A percentile compares a stretch with the other conserved stretches of the same genome.
Conservation (phyloP, 2,888 invertebrate species). For the Phanerotoma sp. region DNA sequence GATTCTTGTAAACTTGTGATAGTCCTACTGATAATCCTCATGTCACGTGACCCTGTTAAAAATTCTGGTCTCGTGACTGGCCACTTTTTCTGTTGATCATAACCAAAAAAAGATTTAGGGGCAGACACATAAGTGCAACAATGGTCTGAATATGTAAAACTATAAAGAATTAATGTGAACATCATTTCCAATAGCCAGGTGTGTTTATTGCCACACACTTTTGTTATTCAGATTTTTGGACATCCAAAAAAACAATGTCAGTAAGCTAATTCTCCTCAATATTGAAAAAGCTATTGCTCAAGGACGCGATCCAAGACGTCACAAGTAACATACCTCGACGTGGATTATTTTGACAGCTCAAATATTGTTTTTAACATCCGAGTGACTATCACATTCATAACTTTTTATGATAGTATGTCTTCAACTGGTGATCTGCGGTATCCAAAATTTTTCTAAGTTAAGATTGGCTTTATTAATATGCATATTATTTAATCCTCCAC, state of each 20-base stretch:
- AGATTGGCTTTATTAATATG: too few relatives aligned
- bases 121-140: constrained; percentile 23
- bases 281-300: neutral
- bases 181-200: constrained; percentile 28
- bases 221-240: neutral
- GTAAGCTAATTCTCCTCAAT: neutral
- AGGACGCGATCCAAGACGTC: constrained; percentile 3
- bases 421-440: neutral
- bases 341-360: neutral
- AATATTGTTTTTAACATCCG: neutral
- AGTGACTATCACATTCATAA: neutral
- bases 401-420: neutral
- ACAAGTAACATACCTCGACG: constrained; percentile 1
- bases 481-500: too few relatives aligned
- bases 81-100: constrained; percentile 12
- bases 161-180: constrained; percentile 29
- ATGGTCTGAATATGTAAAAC: constrained; percentile 23
- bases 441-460: too few relatives aligned
- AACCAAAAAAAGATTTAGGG: constrained; percentile 1
- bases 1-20: constrained; percentile 15
- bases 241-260: neutral
- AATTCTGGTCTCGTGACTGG: constrained; percentile 23
- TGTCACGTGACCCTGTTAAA: constrained; percentile 25
- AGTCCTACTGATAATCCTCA: constrained; percentile 11
- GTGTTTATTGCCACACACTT: constrained; percentile 9